phyloP scores from a whole-genome alignment of 2,888 invertebrate species.

The Chrysodeixis includens region DNA sequence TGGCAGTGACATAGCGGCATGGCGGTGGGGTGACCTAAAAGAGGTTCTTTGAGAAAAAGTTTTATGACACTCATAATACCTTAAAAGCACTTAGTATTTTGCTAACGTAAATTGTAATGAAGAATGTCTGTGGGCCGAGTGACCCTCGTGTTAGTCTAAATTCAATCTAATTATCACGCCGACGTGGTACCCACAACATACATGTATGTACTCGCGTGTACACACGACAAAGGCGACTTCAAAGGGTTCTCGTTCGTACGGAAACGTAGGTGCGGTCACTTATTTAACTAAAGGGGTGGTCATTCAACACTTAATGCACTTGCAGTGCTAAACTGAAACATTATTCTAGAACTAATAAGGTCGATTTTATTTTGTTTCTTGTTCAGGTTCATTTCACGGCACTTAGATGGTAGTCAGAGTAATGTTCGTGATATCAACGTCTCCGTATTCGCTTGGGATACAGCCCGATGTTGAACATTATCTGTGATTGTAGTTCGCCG shows the following conservation, averaged over 20 bases:
- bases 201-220: slow-evolving; percentile 38
- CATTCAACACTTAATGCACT: slow-evolving; percentile 39
- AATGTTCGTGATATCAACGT: neutral
- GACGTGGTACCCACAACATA: slow-evolving; percentile 42
- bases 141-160: slow-evolving; percentile 51
- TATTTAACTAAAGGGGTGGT: slow-evolving; percentile 30
- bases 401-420: slow-evolving; percentile 4
- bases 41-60: neutral
- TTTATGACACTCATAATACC: slow-evolving; percentile 25
- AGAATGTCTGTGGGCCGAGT: slow-evolving; percentile 44
- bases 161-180: slow-evolving; percentile 61
- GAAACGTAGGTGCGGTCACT: slow-evolving; percentile 45
- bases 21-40: neutral
- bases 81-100: slow-evolving; percentile 46
- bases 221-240: slow-evolving; percentile 51
- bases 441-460: neutral
- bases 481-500: slow-evolving; percentile 25
- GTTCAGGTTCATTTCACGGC: neutral
- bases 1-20: neutral
- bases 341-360: neutral
- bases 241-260: slow-evolving; percentile 46
- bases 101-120: slow-evolving; percentile 41
- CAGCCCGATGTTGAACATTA: slow-evolving; percentile 3
- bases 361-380: neutral
- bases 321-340: slow-evolving; percentile 27